phyloP scores from a whole-genome alignment of 2,113 vertebrate genomes.

The Patagioenas fasciata region DNA sequence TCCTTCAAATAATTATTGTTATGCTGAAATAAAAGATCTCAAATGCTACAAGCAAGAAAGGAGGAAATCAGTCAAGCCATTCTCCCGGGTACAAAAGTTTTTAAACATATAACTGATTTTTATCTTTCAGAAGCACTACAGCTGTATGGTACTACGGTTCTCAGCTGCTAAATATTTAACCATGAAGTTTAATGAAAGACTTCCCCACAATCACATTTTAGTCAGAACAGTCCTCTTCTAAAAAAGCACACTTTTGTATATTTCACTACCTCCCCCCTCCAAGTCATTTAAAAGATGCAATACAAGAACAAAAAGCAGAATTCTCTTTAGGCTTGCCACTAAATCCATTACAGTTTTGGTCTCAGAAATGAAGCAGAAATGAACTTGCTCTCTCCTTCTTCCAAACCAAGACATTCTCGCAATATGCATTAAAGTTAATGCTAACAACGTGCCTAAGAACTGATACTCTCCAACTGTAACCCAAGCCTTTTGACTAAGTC shows the following conservation, averaged over 20 bases:
- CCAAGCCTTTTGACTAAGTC: conserved; percentile 68
- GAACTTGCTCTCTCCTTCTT: conserved; percentile 33
- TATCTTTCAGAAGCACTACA: conserved; percentile 75
- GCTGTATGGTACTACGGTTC: conserved; percentile 70
- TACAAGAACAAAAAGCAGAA: conserved; percentile 58
- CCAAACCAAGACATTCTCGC: conserved; percentile 35
- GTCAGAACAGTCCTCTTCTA: conserved; percentile 45
- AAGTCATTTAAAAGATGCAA: conserved; percentile 60
- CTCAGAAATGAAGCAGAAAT: conserved; percentile 1
- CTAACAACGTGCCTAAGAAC: conserved; percentile 60
- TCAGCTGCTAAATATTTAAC: conserved; percentile 69
- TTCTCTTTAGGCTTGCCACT: not conserved
- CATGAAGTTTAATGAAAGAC: conserved; percentile 73
- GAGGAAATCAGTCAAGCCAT: conserved; percentile 76
- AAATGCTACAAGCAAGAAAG: conserved; percentile 71
- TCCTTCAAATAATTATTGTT: conserved; percentile 87
- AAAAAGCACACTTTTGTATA: conserved; percentile 17
- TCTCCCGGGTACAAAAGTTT: conserved; percentile 76
- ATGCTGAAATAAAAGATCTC: conserved; percentile 74
- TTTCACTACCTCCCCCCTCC: conserved; percentile 46
- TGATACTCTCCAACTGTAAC: conserved; percentile 63
- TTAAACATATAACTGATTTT: conserved; percentile 66
- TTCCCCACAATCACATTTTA: conserved; percentile 68
- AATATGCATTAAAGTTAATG: conserved; percentile 66
- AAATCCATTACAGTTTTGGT: conserved; percentile 19